Evolutionary conservation across 2,113 vertebrate species (phyloP).

Genomic region (Cryptomyrus ogoouensis): DNA sequence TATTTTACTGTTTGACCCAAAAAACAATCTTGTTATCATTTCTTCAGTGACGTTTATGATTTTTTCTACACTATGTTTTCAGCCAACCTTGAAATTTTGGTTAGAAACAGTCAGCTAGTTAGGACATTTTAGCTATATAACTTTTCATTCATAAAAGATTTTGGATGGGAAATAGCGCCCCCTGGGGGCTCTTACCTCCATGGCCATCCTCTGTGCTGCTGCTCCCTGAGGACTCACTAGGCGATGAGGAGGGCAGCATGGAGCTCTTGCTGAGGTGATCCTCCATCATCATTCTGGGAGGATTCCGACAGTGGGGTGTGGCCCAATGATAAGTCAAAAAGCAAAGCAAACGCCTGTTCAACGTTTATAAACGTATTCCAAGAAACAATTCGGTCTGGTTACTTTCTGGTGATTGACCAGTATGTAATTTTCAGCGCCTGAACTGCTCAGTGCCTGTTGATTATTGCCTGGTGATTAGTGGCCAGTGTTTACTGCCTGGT

Average conservation of each 20-base stretch:
- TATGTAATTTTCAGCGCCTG: not conserved
- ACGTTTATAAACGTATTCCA: not conserved
- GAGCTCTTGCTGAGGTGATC: conserved; percentile 50
- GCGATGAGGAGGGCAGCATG: conserved; percentile 54
- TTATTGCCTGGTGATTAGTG: not conserved
- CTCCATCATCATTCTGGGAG: conserved; percentile 47
- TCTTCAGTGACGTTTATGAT: not conserved
- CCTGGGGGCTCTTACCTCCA: conserved; percentile 60
- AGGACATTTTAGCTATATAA: not conserved
- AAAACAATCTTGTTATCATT: not conserved
- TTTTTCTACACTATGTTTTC: not conserved
- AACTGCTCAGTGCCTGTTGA: not conserved
- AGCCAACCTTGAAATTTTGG: not conserved
- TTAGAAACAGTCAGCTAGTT: not conserved
- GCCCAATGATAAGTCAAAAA: not conserved
- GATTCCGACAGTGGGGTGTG: not conserved
- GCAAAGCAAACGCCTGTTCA: not conserved
- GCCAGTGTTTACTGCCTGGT: not conserved
- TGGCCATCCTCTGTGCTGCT: conserved; percentile 62
- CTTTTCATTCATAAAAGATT: not conserved
- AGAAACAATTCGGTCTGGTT: not conserved
- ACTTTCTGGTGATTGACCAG: not conserved
- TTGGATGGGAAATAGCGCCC: not conserved
- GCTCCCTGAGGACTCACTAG: conserved; percentile 55
- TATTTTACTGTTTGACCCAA: not conserved